Evolutionary conservation across 2,797 vertebrate species (phyloP), one percentile per base, ranked within the genome.

Genomic region (Danio choprae): DNA sequence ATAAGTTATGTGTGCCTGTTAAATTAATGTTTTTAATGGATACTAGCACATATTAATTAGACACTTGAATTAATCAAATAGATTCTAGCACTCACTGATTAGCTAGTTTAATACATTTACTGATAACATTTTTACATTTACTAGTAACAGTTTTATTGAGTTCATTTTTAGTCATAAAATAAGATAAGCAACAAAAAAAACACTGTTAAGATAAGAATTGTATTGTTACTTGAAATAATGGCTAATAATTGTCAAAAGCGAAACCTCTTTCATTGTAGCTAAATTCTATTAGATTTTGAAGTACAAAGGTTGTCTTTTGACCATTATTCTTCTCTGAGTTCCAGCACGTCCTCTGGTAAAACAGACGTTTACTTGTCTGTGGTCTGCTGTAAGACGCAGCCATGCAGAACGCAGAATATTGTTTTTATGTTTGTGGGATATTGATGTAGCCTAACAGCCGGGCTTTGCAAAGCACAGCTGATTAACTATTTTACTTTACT

Each of bases 341-440:
- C 36, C 16, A 20, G 11, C 43, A 5, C 38, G 0, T 41, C 58
- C 36, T 36, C 77, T 71, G 58, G 46, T 63, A 63, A 71, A 79
- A 53, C 44, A 79, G 18, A 22, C 46, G 2, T 41, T 51, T 58
- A 50, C 41, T 29, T 70, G 56, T 78, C 64, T 78, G 50, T 12
- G 15, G 22, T 46, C 55, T 69, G 53, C 10, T 70, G 76, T 70
- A 16, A 58, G 41, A 41, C 64, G 59, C 69, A 71, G 64, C 48
- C 55, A 8, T 77, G 75, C 75, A 69, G 65, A 69, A 79, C 43
- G 13, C 56, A 79, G 65, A 77, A 71, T 72, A 77, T 72, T 72
- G 80, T 77, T 59, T 71, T 81, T 70, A 63, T 77, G 73, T 76
- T 77, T 76, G 68, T 71, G 58, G 50, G 74, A 77, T 71, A 81